These are phyloP conservation scores for Dendrolimus kikuchii DNA, from an alignment of 1,140 invertebrate species.

Conservation along the genomic window DNA sequence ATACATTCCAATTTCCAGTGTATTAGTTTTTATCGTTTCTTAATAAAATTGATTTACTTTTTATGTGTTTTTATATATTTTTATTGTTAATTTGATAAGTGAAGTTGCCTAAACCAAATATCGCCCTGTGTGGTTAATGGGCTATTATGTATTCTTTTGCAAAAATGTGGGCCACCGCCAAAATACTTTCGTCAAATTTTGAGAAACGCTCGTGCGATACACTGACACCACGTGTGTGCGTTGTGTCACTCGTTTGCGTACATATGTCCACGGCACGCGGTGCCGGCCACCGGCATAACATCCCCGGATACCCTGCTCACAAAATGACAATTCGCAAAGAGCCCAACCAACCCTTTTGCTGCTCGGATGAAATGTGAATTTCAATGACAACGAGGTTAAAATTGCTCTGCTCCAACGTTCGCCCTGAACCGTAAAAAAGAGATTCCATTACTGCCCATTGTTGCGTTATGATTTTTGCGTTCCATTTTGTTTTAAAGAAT, in stretches of 20 bases:
- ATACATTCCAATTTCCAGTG: too few relatives aligned
- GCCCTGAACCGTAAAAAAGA: slow-evolving; percentile 51
- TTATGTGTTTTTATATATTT: too few relatives aligned
- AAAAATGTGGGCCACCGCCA: too few relatives aligned
- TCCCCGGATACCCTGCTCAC: slow-evolving; percentile 43
- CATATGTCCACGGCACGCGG: slow-evolving; percentile 35
- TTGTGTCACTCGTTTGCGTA: slow-evolving; percentile 26
- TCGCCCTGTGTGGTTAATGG: too few relatives aligned
- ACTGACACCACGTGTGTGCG: slow-evolving; percentile 24
- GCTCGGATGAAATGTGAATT: slow-evolving; percentile 61
- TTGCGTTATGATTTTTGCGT: slow-evolving; percentile 60
- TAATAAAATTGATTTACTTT: too few relatives aligned
- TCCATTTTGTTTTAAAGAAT: slow-evolving; percentile 55
- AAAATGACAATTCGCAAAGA: slow-evolving; percentile 59
- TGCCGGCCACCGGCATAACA: slow-evolving; percentile 8
- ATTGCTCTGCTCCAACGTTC: slow-evolving; percentile 39
- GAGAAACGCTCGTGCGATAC: slow-evolving; percentile 9
- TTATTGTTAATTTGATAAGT: too few relatives aligned
- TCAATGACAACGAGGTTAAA: slow-evolving; percentile 65
- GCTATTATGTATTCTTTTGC: too few relatives aligned
- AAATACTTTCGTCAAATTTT: too few relatives aligned
- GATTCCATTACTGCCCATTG: slow-evolving; percentile 63
- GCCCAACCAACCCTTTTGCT: slow-evolving; percentile 58
- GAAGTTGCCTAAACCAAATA: too few relatives aligned
- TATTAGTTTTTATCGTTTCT: too few relatives aligned